A percentile compares a stretch with the other conserved stretches of the same genome.
Evolutionary conservation across 2,797 vertebrate species (phyloP).

Genomic region (Sarcophilus harrisii): DNA sequence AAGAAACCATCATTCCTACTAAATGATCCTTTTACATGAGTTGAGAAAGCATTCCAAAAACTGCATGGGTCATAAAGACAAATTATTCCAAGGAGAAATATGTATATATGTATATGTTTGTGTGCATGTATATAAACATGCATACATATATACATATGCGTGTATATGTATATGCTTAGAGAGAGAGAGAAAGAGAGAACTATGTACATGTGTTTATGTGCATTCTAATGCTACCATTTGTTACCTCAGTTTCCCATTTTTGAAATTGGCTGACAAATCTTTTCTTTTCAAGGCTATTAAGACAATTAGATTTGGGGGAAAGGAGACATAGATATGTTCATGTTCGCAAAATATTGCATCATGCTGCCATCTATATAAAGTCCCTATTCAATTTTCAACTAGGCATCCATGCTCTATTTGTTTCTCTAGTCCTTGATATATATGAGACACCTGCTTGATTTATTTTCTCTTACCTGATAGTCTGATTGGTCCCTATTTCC

Average conservation of each 20-base stretch:
- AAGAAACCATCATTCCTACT: background rate
- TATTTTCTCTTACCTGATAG: slow-evolving; percentile 20
- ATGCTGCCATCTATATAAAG: slow-evolving; percentile 12
- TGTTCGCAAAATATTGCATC: background rate
- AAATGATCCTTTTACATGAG: background rate
- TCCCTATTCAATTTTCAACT: slow-evolving; percentile 35
- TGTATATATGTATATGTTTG: too few species aligned
- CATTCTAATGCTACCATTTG: background rate
- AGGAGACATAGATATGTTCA: background rate
- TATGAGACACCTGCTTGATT: slow-evolving; percentile 7
- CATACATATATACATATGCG: background rate
- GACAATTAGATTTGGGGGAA: background rate
- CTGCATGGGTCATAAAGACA: background rate
- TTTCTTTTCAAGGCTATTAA: slow-evolving; percentile 28
- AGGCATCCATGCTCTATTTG: background rate
- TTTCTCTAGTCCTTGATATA: slow-evolving; percentile 4
- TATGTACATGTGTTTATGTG: background rate
- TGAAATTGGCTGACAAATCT: slow-evolving; percentile 36
- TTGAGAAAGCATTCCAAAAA: background rate
- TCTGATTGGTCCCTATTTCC: slow-evolving; percentile 12
- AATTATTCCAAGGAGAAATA: background rate
- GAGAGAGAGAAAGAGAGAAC: too few species aligned
- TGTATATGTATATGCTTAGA: too few species aligned
- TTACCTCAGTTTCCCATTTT: background rate
- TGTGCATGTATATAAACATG: too few species aligned